phyloP scores from a whole-genome alignment of 2,797 vertebrate genomes.

The Borostomias antarcticus region DNA sequence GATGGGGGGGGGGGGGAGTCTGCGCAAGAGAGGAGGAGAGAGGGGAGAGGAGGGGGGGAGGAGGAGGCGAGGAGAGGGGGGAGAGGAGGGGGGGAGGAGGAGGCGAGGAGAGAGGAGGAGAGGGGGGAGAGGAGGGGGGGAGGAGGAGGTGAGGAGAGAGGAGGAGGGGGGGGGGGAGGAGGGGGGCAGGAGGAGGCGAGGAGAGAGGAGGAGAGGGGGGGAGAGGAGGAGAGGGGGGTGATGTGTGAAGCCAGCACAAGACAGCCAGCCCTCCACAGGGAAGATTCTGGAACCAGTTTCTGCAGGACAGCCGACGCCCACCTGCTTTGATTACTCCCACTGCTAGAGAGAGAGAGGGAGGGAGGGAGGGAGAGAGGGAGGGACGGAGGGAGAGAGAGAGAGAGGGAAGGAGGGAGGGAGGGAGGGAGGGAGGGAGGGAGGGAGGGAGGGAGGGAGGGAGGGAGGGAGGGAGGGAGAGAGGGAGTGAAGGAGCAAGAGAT shows the following conservation, averaged over 20 bases:
- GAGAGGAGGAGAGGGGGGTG: background rate
- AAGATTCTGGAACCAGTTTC: background rate
- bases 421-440: background rate
- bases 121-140: background rate
- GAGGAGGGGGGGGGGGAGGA: background rate
- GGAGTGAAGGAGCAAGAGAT: background rate
- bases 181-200: background rate
- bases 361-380: background rate
- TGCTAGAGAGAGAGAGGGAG: background rate
- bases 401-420: background rate
- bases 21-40: background rate
- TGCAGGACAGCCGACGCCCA: background rate
- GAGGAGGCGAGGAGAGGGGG: too few relatives aligned
- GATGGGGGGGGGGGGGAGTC: too few relatives aligned
- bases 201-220: background rate
- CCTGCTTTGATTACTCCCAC: background rate
- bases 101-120: background rate
- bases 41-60: too few relatives aligned
- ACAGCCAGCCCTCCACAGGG: background rate
- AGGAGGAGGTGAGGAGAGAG: background rate
- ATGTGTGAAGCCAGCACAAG: background rate
- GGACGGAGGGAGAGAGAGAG: background rate
- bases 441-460: background rate
- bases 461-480: background rate
- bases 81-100: conserved; percentile 1